Evolutionary conservation across 2,888 invertebrate genomes (phyloP).

Genomic region (Eupithecia exiguata): DNA sequence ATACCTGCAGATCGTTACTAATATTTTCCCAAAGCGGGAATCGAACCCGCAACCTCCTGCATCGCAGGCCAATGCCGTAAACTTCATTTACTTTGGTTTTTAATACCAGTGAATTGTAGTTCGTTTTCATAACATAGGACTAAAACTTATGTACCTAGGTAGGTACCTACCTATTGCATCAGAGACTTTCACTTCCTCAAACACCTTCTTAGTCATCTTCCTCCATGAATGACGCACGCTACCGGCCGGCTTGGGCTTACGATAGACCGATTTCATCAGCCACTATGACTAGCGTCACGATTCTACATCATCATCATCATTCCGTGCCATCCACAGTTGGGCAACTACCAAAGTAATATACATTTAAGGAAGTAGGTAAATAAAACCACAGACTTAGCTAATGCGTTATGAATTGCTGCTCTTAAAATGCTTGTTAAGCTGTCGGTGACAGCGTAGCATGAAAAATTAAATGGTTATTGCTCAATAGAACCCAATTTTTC

Average conservation of each 20-base stretch:
- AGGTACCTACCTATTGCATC: constrained; percentile 13
- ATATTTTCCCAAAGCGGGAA: too few relatives aligned
- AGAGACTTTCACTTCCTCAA: constrained; percentile 8
- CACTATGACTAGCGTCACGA: background rate
- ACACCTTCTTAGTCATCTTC: background rate
- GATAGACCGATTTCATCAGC: background rate
- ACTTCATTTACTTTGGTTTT: too few relatives aligned
- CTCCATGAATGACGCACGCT: background rate
- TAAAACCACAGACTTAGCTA: background rate
- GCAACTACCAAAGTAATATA: background rate
- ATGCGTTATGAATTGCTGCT: background rate
- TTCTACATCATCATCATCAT: background rate
- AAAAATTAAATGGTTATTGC: background rate
- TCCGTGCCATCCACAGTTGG: background rate
- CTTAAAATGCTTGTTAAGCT: too few relatives aligned
- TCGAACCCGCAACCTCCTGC: too few relatives aligned
- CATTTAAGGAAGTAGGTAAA: background rate
- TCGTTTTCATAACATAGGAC: too few relatives aligned
- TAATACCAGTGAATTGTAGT: too few relatives aligned
- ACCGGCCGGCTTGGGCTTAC: constrained; percentile 1
- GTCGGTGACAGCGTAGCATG: background rate
- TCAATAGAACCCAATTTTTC: background rate
- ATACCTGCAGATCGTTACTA: too few relatives aligned
- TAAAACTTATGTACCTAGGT: too few relatives aligned
- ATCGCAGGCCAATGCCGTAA: too few relatives aligned